Evolutionary conservation across 2,888 invertebrate species (phyloP), one percentile per base, ranked within the genome.

Genomic region (Serripes groenlandicus): DNA sequence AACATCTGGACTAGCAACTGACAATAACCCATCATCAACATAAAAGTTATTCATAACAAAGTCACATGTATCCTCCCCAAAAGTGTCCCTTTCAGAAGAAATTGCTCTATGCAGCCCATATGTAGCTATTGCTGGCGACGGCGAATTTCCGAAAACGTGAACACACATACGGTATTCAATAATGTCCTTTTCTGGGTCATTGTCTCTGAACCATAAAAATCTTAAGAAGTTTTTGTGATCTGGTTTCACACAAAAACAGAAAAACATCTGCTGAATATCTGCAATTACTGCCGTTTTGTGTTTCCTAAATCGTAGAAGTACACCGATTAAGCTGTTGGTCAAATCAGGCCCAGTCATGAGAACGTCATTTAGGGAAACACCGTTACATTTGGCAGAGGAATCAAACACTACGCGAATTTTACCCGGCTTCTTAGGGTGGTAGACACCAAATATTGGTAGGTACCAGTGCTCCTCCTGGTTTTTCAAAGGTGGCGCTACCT

Each of bases 261-360:
- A 71, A 68, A 89, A 89, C 88, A 89, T 88, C 28, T 80, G 78
- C 68, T 89, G 71, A 7, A 88, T 82, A 49, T 89, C 88, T 21
- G 78, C 78, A 23, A 72, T 74, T 7, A 87, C 37, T 21, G 85
- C 88, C 28, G 85, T 62, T 21, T 5, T 18, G 23, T 88, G 68
- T 69, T 70, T 83, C 26, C 88, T 49, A 42, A 88, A 88, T 26
- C 83, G 62, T n/a, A 85, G 32, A 15, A 88, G 64, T 2, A 86
- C 64, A 0, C 88, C 86, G 18, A 87, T 49, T 21, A 89, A 54
- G 37, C 49, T 82, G 71, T 88, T 89, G 0, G 70, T 81, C 23
- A 85, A 73, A 58, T 88, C 82, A 11, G 89, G 88, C 3, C 85
- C 88, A n/a, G 54, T 56, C 9, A 88, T n/a, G 3, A 88, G 73